A percentile compares a stretch with the other conserved stretches of the same genome.
Conservation (phyloP, 1,140 invertebrate genomes). For the Hyposmocoma kahamanoa region DNA sequence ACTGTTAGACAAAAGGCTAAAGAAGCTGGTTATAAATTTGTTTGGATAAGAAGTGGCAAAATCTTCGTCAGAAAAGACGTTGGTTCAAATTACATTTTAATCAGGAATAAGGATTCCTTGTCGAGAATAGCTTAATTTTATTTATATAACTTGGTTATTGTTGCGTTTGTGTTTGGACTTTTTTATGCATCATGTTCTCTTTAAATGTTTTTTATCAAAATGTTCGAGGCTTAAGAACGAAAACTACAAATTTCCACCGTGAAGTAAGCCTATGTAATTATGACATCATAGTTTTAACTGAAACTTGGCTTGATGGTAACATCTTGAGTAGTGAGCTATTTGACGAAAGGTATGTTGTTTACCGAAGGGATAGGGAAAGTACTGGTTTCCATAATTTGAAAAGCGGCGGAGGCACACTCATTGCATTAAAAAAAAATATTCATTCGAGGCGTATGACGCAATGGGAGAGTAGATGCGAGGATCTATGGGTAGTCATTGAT, state of each 20-base stretch:
- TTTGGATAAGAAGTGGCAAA: conserved; percentile 1
- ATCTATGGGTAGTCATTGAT: conserved; percentile 10
- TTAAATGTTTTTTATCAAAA: not conserved
- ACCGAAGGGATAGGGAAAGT: conserved; percentile 9
- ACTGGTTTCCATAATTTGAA: conserved; percentile 1
- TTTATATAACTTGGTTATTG: not conserved
- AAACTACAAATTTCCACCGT: not conserved
- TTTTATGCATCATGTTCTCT: not conserved
- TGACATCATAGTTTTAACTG: conserved; percentile 5
- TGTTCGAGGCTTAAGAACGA: not conserved
- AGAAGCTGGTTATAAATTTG: not conserved
- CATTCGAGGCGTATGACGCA: not conserved
- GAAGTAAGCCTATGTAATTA: not conserved
- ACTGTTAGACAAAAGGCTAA: not conserved
- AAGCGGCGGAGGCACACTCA: conserved; percentile 7
- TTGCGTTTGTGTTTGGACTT: not conserved
- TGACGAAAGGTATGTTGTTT: conserved; percentile 10
- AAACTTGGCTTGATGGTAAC: conserved; percentile 14
- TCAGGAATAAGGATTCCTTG: not conserved
- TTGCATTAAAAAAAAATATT: too few relatives aligned
- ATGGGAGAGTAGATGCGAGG: conserved; percentile 10
- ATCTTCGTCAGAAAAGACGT: conserved; percentile 2
- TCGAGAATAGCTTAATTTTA: not conserved
- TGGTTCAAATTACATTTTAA: not conserved
- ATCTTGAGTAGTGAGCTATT: conserved; percentile 8